Conservation (phyloP, 2,113 vertebrate genomes). For the Myotis yumanensis region DNA sequence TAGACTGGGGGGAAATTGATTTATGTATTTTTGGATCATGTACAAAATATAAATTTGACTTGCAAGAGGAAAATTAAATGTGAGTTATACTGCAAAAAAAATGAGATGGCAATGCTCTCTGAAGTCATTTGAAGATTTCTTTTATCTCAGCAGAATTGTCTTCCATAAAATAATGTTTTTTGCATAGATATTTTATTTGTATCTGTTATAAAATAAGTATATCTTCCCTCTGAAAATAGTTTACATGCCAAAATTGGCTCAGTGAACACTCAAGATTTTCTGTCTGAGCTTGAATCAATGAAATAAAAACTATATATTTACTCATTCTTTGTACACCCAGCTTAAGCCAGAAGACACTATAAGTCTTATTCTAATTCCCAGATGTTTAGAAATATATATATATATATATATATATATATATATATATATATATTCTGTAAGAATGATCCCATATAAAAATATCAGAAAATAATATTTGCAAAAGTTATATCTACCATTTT, state of each 20-base stretch:
- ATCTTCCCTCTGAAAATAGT: neutral
- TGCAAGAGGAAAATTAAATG: neutral
- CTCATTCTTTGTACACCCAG: neutral
- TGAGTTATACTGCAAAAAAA: neutral
- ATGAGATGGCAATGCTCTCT: neutral
- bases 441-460: neutral
- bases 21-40: neutral
- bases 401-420: too few species aligned
- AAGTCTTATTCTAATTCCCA: neutral
- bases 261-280: neutral
- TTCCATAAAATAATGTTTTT: neutral
- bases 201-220: conserved; percentile 1
- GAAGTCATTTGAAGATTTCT: neutral
- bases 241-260: neutral
- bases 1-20: neutral
- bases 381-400: neutral
- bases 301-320: neutral
- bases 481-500: neutral
- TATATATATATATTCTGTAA: neutral
- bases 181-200: neutral
- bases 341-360: neutral
- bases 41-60: conserved; percentile 38
- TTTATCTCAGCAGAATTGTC: neutral
- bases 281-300: neutral
- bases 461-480: neutral